These are phyloP conservation scores for Hypothenemus hampei DNA, from an alignment of 1,140 invertebrate species.

Conservation along the genomic window DNA sequence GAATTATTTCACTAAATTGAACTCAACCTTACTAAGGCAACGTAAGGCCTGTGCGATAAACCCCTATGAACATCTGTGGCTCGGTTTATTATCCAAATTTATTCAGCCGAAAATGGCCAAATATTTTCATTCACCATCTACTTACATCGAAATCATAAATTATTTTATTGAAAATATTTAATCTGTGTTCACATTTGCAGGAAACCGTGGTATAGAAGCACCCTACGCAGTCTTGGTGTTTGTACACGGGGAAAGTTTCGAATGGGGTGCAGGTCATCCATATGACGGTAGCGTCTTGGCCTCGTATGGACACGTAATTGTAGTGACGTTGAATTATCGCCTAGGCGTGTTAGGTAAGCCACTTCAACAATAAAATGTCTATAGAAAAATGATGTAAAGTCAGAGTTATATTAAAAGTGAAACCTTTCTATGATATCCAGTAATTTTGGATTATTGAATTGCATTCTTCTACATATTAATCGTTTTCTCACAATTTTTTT, in stretches of 20 bases:
- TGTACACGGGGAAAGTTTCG: conserved; percentile 79
- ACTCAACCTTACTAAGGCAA: neutral
- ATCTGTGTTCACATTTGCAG: conserved; percentile 48
- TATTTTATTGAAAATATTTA: no score
- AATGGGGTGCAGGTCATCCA: conserved; percentile 78
- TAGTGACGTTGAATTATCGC: conserved; percentile 86
- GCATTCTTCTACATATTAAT: no score
- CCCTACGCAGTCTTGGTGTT: conserved; percentile 78
- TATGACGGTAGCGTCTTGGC: conserved; percentile 85
- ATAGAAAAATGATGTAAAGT: no score
- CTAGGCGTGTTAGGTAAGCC: conserved; percentile 79
- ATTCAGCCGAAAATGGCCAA: no score
- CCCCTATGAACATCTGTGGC: neutral
- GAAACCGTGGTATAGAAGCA: conserved; percentile 68
- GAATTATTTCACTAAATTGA: conserved; percentile 8
- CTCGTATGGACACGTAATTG: conserved; percentile 81
- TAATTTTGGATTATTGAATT: no score
- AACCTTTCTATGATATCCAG: no score
- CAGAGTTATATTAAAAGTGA: no score
- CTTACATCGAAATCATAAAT: no score
- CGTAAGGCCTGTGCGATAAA: neutral
- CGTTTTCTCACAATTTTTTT: no score
- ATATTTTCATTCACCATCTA: no score
- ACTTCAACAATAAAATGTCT: no score
- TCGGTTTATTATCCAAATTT: conserved; percentile 5